A percentile compares a stretch with the other conserved stretches of the same genome.
Conservation (phyloP, 1,140 invertebrate genomes). For the Psix sp. region DNA sequence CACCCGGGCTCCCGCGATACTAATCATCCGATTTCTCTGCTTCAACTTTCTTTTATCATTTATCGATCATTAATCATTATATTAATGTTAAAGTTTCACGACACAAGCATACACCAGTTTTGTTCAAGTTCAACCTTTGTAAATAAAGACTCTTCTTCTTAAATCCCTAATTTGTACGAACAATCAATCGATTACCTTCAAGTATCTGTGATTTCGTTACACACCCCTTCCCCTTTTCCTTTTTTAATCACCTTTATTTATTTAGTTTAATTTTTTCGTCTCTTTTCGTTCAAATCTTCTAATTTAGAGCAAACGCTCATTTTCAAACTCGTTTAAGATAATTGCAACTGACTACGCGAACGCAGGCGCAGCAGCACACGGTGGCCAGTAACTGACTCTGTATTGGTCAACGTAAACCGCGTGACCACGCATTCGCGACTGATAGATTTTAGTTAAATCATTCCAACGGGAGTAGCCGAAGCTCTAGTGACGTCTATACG, state of each 20-base stretch:
- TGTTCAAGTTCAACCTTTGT: conserved; percentile 12
- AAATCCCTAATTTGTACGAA: conserved; percentile 10
- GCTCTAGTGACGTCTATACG: too few relatives aligned
- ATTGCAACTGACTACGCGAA: conserved; percentile 15
- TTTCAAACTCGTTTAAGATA: conserved; percentile 8
- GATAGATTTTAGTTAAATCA: conserved; percentile 49
- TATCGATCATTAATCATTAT: background rate
- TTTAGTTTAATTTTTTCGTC: background rate
- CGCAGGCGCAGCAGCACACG: background rate
- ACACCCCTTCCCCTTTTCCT: background rate
- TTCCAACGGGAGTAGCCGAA: conserved; percentile 43
- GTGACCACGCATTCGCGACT: conserved; percentile 18
- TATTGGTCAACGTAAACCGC: conserved; percentile 9
- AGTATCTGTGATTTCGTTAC: conserved; percentile 10
- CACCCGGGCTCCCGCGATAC: background rate
- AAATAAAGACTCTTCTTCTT: conserved; percentile 10
- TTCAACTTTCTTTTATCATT: background rate
- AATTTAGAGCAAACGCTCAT: too few relatives aligned
- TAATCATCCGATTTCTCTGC: background rate
- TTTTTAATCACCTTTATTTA: background rate
- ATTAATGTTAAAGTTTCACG: conserved; percentile 1
- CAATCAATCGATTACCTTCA: conserved; percentile 11
- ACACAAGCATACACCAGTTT: conserved; percentile 4
- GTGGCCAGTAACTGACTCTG: conserved; percentile 30
- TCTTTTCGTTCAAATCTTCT: too few relatives aligned